phyloP scores from a whole-genome alignment of 2,797 vertebrate genomes.

The Podarcis lilfordi region DNA sequence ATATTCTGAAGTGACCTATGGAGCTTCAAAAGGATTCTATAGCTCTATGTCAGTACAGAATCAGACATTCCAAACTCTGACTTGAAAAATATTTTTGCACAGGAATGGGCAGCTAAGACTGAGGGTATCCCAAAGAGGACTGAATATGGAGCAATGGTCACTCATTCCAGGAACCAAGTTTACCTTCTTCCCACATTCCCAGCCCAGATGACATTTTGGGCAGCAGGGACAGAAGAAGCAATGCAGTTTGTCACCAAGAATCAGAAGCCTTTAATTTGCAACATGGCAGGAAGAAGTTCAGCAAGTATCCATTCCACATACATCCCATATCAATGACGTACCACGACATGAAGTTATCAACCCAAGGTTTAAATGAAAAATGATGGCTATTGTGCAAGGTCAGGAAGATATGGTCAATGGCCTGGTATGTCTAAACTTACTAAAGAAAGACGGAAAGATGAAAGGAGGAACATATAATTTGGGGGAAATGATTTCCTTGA shows the following conservation, averaged over 20 bases:
- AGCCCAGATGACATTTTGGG: not conserved
- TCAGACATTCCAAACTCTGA: not conserved
- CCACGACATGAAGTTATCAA: not conserved
- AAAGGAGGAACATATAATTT: not conserved
- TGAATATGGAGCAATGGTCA: not conserved
- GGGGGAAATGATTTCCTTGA: not conserved
- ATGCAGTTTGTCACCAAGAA: not conserved
- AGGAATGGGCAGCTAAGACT: not conserved
- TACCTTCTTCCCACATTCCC: not conserved
- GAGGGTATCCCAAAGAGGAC: not conserved
- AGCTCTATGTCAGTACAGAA: not conserved
- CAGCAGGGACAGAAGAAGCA: not conserved
- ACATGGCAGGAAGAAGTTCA: not conserved
- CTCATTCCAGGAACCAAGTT: not conserved
- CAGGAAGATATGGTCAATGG: not conserved
- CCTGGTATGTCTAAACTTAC: not conserved
- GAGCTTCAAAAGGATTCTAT: accelerated
- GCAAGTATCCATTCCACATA: not conserved
- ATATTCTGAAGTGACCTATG: not conserved
- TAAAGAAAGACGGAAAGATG: not conserved
- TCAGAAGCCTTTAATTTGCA: not conserved
- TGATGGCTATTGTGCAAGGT: too few species aligned
- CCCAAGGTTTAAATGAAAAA: too few species aligned
- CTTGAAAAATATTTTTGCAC: not conserved
- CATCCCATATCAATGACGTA: not conserved